Conservation (phyloP, 2,113 vertebrate species). For the Alligator sinensis region DNA sequence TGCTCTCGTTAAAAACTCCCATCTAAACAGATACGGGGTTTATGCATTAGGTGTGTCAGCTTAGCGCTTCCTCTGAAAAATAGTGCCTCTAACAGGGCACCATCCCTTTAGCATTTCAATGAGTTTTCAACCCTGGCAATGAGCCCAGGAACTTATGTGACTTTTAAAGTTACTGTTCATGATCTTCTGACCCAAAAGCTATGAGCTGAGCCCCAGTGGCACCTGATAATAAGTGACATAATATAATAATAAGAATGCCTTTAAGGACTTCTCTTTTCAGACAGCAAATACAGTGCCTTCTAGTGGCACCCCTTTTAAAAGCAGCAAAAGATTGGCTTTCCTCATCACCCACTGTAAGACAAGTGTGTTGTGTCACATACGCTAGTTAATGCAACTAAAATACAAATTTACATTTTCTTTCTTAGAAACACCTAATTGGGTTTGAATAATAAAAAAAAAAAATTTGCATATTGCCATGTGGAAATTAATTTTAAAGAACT, state of each 20-base stretch:
- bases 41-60: neutral
- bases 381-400: conserved; percentile 28
- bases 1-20: neutral
- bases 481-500: conserved; percentile 77
- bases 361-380: conserved; percentile 35
- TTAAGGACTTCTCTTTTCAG: conserved; percentile 4
- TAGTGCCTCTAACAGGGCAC: neutral
- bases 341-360: neutral
- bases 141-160: neutral
- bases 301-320: conserved; percentile 2
- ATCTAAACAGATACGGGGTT: neutral
- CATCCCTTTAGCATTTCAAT: neutral
- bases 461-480: conserved; percentile 68
- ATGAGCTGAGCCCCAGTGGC: rapidly evolving
- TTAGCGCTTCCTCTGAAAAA: rapidly evolving
- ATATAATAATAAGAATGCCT: neutral
- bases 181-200: neutral
- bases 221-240: rapidly evolving
- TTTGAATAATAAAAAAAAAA: conserved; percentile 72
- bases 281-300: neutral
- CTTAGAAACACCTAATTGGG: conserved; percentile 62
- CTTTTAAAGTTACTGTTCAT: rapidly evolving
- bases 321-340: neutral
- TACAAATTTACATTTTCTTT: conserved; percentile 52
- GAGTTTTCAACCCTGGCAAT: neutral